Base-by-base conservation (phyloP, 2,888 invertebrate species). In the Sympetrum striolatum region DNA sequence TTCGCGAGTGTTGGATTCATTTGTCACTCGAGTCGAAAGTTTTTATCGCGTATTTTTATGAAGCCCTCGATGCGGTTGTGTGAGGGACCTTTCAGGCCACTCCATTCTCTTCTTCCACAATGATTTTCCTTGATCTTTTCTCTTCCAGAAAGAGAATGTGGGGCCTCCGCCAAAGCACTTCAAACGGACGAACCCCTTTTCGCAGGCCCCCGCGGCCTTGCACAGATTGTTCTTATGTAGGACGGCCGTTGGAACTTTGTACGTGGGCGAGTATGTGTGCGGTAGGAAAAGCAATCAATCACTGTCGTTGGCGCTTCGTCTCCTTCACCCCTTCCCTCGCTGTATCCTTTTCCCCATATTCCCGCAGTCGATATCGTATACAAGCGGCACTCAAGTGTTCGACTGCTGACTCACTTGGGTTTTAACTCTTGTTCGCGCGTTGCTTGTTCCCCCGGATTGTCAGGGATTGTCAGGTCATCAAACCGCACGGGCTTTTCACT, bases 251-350 rank as follows among this genome's bases (percentile, higher is more conserved):
- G 82, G 22, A 60, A 35, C 58, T 31, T 37, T 31, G 60, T 37
- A 8, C 10, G 44, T 44, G 10, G 6, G 82, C 35, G 48, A 25
- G 80, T 80, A 35, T 35, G 31, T 80, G 82, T 58, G 35, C 22
- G 25, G 58, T 31, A n/a, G 60, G 60, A 60, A 86, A 86, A 86
- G 86, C 86, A 86, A 86, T 86, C 86, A 86, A 86, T 86, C 86
- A 86, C 86, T 82, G 82, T 82, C 82, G 58, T 22, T 5, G 35
- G 58, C 58, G 35, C 53, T 22, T 15, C 35, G 3, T 22, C 18
- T 4, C 58, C 18, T 35, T 48, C 22, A 35, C 35, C 37, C 35
- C 37, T 22, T 4, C 8, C 39, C 31, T 15, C 31, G 10, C 12
- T 37, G 37, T 37, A 35, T 22, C 64, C 35, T 14, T 22, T 22